Conservation (phyloP, 1,140 invertebrate species). For the Elysia chlorotica region DNA sequence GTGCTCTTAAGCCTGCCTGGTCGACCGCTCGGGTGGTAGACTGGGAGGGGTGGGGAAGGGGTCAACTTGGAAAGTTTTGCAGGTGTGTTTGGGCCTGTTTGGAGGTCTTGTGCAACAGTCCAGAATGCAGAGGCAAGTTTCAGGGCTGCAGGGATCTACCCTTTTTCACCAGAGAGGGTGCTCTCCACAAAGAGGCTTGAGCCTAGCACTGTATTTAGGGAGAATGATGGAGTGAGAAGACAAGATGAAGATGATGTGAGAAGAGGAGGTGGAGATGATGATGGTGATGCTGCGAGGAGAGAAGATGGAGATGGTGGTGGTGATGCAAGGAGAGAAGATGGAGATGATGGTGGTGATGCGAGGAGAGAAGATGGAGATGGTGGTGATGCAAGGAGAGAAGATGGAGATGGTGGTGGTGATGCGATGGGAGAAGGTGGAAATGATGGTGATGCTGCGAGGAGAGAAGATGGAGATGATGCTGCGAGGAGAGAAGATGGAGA, state of each 20-base stretch:
- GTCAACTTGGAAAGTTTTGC: neutral
- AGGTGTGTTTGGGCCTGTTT: neutral
- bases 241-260: neutral
- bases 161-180: neutral
- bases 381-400: no score
- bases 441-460: no score
- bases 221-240: neutral
- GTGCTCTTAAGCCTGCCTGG: conserved; percentile 12
- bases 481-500: no score
- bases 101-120: neutral
- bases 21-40: neutral
- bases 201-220: neutral
- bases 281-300: neutral
- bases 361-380: no score
- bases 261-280: neutral
- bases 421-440: no score
- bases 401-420: no score
- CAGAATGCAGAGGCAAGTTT: neutral
- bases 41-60: neutral
- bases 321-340: no score
- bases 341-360: no score
- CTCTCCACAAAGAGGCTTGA: neutral
- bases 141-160: neutral
- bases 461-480: no score
- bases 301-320: no score